Conservation (phyloP, 2,113 vertebrate species). For the Phylloscopus trochiloides region DNA sequence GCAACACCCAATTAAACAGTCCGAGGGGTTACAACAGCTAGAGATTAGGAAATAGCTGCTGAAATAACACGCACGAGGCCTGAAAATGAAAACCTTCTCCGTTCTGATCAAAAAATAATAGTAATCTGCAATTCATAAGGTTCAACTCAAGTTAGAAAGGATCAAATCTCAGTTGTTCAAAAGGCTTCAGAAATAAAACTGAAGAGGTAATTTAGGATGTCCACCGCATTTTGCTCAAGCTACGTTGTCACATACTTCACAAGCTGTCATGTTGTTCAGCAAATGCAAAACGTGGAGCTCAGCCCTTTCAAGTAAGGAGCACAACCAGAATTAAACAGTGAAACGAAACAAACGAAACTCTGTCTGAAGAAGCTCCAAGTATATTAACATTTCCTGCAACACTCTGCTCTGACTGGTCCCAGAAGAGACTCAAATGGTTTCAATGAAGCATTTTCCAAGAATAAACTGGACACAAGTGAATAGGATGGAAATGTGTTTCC, state of each 20-base stretch:
- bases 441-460: background rate
- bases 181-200: background rate
- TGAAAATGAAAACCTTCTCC: constrained; percentile 4
- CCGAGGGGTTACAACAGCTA: background rate
- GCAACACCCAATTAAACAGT: constrained; percentile 47
- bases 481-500: background rate
- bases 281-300: background rate
- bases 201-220: background rate
- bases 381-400: background rate
- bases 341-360: background rate
- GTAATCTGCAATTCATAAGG: constrained; percentile 41
- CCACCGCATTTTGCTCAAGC: background rate
- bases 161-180: background rate
- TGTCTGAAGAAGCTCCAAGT: background rate
- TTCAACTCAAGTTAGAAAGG: constrained; percentile 23
- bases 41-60: constrained; percentile 11
- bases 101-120: constrained; percentile 18
- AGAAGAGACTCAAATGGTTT: background rate
- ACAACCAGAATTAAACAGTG: background rate
- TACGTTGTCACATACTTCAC: background rate
- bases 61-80: background rate
- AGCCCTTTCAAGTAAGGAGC: constrained; percentile 23
- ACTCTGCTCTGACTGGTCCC: background rate
- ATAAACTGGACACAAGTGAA: background rate
- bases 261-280: background rate